Evolutionary conservation across 2,888 invertebrate species (phyloP), one percentile per base, ranked within the genome.

Genomic region (Pterostichus niger): DNA sequence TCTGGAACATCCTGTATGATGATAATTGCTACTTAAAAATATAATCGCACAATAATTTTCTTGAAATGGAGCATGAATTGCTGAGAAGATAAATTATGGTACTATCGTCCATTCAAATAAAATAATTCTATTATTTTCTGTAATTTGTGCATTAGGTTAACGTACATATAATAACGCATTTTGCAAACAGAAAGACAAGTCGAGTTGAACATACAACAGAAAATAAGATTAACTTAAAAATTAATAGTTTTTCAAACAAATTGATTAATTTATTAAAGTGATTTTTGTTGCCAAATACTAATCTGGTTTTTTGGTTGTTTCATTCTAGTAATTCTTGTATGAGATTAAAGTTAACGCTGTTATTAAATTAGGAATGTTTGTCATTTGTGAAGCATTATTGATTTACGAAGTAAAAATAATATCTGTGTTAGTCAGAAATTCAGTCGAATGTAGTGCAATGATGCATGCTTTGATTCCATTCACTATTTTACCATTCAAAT

Each of bases 401-500:
- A 64, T 64, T 64, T 64, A 40, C n/a, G 33, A 24, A 11, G 64
- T 35, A 64, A 64, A 64, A 64, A 64, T 64, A 64, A 64, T 64
- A 64, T 64, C 64, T 64, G 64, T 33, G 64, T 64, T 40, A 64
- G 35, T 64, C 64, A 35, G 64, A 35, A 24, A 64, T 35, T 33
- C 64, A 35, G 64, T 33, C 24, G 24, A 35, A 64, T 64, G 35
- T 64, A 64, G 64, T 64, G 64, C 64, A 64, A n/a, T 64, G 64
- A 13, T 35, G 64, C 64, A 35, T 64, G n/a, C n/a, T 10, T 33
- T 33, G 64, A 64, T 64, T 64, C 64, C 33, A 64, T 64, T 64
- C 64, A 13, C 64, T 35, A 35, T 64, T 64, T 64, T 64, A 64
- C 64, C 64, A 64, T 64, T 64, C 64, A 64, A 64, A 64, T 64